Evolutionary conservation across 1,140 invertebrate species (phyloP).

Genomic region (Bombus sibiricus): DNA sequence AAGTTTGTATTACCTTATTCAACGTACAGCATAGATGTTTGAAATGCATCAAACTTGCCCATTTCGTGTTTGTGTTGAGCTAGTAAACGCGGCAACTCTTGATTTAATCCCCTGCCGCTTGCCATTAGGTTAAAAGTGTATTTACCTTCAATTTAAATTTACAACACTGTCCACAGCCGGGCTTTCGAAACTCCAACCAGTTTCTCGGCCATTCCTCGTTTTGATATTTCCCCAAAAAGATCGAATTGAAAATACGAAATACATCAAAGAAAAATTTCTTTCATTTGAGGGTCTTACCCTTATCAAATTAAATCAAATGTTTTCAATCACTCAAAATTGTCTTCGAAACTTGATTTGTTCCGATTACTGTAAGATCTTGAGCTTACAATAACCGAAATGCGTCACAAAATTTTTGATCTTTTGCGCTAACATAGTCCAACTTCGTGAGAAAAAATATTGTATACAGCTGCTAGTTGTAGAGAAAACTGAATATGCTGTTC

Average conservation of each 20-base stretch:
- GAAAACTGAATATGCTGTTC: too few species aligned
- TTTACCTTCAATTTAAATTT: constrained; percentile 16
- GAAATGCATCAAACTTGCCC: constrained; percentile 10
- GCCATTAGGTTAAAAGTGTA: constrained; percentile 15
- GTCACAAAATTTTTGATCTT: too few species aligned
- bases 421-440: too few species aligned
- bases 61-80: constrained; percentile 5
- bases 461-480: too few species aligned
- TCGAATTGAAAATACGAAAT: neutral
- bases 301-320: too few species aligned
- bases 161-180: neutral
- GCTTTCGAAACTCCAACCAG: neutral
- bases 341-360: too few species aligned
- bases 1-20: constrained; percentile 6
- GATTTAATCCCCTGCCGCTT: neutral
- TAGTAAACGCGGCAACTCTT: neutral
- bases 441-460: too few species aligned
- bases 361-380: too few species aligned
- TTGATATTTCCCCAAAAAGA: neutral
- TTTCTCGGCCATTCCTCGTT: neutral
- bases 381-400: too few species aligned
- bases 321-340: too few species aligned
- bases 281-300: too few species aligned
- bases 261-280: too few species aligned
- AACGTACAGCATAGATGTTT: neutral